Evolutionary conservation across 2,797 vertebrate genomes (phyloP).

Genomic region (Gastrophryne carolinensis): DNA sequence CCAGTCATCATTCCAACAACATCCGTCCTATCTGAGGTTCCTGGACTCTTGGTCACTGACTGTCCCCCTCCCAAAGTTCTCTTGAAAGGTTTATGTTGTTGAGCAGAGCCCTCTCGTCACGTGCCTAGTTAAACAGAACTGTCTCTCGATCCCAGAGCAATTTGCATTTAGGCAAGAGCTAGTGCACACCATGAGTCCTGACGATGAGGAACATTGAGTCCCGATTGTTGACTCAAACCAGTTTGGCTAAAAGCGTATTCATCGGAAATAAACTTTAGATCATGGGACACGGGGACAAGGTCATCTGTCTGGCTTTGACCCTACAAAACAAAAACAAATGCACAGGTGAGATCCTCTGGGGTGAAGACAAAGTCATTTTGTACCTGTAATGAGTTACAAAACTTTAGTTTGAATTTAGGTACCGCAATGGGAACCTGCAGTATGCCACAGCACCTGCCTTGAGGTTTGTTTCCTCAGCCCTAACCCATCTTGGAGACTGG

Average conservation of each 20-base stretch:
- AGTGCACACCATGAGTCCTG: conserved; percentile 89
- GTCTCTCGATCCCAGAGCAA: not conserved
- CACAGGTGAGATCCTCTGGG: not conserved
- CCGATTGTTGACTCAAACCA: conserved; percentile 74
- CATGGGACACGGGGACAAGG: conserved; percentile 70
- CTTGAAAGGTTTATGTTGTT: not conserved
- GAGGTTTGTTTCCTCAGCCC: no score
- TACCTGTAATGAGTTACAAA: no score
- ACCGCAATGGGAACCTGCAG: not conserved
- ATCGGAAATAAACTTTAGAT: conserved; percentile 87
- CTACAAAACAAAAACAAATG: conserved; percentile 57
- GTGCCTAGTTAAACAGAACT: not conserved
- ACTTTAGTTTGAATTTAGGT: not conserved
- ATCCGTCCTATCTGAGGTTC: not conserved
- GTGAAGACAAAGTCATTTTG: no score
- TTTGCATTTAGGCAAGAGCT: conserved; percentile 78
- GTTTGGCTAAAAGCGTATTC: conserved; percentile 80
- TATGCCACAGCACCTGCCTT: no score
- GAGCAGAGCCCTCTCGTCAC: not conserved
- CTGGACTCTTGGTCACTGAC: not conserved
- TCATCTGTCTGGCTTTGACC: conserved; percentile 70
- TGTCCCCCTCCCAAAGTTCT: conserved; percentile 8
- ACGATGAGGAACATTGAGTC: conserved; percentile 64
- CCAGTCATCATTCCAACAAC: not conserved
- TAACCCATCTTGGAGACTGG: no score